Conservation (phyloP, 2,888 invertebrate genomes). For the Spialia ferax region DNA sequence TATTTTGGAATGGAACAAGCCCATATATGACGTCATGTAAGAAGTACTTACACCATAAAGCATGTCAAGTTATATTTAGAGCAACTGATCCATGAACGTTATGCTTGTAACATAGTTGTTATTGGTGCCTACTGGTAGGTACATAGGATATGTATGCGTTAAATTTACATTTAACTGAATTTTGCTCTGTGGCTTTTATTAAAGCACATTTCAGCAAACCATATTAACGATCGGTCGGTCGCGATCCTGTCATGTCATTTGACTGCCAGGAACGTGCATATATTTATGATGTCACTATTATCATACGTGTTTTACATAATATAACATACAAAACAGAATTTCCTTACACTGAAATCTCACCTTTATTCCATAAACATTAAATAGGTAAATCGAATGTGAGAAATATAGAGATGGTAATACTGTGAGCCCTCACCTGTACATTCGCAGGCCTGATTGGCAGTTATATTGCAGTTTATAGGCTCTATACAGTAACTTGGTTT, state of each 20-base stretch:
- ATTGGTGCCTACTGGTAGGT: too few species aligned
- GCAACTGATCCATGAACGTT: too few species aligned
- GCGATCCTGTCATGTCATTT: conserved; percentile 51
- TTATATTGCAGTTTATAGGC: conserved; percentile 22
- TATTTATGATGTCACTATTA: conserved; percentile 35
- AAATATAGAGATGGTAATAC: too few species aligned
- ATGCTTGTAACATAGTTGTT: too few species aligned
- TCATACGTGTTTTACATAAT: background rate
- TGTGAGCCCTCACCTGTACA: conserved; percentile 26
- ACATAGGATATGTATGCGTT: too few species aligned
- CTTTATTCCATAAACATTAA: conserved; percentile 13
- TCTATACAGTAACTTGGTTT: conserved; percentile 3
- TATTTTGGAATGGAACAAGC: too few species aligned
- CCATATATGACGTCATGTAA: too few species aligned
- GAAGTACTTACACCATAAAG: too few species aligned
- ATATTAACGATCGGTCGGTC: conserved; percentile 53
- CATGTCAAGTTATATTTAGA: too few species aligned
- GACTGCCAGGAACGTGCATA: conserved; percentile 47
- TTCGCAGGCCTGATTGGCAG: conserved; percentile 31
- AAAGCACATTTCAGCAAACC: conserved; percentile 53
- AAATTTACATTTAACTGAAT: conserved; percentile 3
- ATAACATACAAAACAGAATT: background rate
- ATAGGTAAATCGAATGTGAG: background rate
- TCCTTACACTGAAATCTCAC: background rate
- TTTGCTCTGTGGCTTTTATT: conserved; percentile 29